Evolutionary conservation across 2,888 invertebrate genomes (phyloP).

Genomic region (Lasioglossum vierecki): DNA sequence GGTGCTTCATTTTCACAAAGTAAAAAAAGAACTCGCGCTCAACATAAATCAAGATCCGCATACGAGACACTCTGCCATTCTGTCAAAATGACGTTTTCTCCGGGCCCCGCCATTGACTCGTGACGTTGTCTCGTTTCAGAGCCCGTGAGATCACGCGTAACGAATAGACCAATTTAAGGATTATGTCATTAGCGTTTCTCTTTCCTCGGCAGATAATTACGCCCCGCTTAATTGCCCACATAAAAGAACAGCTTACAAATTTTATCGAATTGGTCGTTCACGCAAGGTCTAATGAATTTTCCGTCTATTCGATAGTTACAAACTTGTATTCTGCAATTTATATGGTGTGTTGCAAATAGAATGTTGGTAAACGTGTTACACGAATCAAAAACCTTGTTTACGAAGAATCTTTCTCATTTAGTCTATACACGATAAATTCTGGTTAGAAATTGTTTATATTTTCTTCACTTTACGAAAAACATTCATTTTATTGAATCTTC

Average conservation of each 20-base stretch:
- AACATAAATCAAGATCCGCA: conserved; percentile 25
- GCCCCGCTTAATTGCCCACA: background rate
- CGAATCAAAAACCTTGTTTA: background rate
- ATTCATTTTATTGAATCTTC: background rate
- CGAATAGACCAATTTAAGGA: conserved; percentile 11
- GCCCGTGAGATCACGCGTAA: background rate
- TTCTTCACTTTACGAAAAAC: background rate
- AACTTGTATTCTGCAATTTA: background rate
- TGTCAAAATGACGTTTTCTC: conserved; percentile 64
- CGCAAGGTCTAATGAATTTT: background rate
- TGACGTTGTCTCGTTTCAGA: conserved; percentile 40
- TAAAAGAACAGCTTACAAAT: background rate
- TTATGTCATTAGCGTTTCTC: background rate
- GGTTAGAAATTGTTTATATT: background rate
- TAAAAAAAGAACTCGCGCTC: conserved; percentile 20
- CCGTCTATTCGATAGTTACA: background rate
- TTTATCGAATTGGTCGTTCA: background rate
- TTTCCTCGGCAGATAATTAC: background rate
- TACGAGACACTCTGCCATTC: conserved; percentile 58
- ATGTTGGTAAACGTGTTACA: conserved; percentile 7
- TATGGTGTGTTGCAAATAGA: background rate
- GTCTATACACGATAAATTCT: background rate
- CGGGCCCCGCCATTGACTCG: conserved; percentile 52
- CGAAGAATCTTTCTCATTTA: background rate
- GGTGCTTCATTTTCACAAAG: conserved; percentile 42